Evolutionary conservation across 2,113 vertebrate genomes (phyloP).

Genomic region (Martes martes): DNA sequence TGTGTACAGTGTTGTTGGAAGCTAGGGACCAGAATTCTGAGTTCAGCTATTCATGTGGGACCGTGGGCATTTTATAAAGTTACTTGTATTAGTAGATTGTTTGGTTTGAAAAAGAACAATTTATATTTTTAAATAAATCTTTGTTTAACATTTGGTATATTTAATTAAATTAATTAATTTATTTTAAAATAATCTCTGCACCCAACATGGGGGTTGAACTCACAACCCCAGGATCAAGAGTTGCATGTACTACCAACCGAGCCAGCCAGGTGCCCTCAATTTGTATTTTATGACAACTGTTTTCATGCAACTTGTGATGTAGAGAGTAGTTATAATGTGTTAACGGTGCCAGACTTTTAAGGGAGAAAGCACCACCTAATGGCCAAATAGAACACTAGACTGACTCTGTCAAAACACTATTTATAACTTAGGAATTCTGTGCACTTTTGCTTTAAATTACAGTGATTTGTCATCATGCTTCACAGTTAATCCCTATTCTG

Average conservation of each 20-base stretch:
- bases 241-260: background rate
- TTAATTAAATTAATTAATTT: background rate
- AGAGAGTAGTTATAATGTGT: background rate
- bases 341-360: background rate
- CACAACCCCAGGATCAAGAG: background rate
- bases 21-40: background rate
- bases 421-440: background rate
- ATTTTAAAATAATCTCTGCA: background rate
- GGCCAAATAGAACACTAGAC: background rate
- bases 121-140: background rate
- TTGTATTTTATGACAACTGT: background rate
- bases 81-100: background rate
- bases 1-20: fast-evolving
- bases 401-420: background rate
- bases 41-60: background rate
- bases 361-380: background rate
- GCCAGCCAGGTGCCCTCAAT: background rate
- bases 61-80: background rate
- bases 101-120: background rate
- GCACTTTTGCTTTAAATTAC: fast-evolving
- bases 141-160: background rate
- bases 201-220: background rate
- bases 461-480: background rate
- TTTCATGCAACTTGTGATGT: background rate
- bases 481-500: background rate